phyloP scores from a whole-genome alignment of 2,113 vertebrate species.

The Nyctibius bracteatus region DNA sequence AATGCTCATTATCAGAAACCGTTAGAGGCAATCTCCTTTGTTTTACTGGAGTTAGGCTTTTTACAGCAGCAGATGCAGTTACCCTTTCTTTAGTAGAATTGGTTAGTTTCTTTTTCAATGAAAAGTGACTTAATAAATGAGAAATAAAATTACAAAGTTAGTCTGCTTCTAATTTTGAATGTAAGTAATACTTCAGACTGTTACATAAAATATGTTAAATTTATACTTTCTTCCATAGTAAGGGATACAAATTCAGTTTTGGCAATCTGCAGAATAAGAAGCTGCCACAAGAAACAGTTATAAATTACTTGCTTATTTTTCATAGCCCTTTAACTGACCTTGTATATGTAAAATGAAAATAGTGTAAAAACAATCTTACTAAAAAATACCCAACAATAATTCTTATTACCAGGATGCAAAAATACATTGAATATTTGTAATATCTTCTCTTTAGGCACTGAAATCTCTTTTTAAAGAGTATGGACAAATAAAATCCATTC shows the following conservation, averaged over 20 bases:
- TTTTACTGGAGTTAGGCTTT: neutral
- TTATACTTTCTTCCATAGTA: neutral
- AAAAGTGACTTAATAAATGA: neutral
- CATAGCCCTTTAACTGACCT: neutral
- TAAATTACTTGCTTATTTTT: neutral
- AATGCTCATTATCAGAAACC: neutral
- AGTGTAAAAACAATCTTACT: neutral
- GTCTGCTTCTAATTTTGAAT: neutral
- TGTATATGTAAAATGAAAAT: neutral
- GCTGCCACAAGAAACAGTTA: neutral
- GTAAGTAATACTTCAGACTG: neutral
- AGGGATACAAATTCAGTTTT: neutral
- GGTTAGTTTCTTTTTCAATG: neutral
- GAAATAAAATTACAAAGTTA: neutral
- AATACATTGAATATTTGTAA: neutral
- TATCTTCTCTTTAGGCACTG: constrained; percentile 75
- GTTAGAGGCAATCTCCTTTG: neutral
- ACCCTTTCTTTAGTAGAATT: neutral
- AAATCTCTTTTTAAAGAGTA: constrained; percentile 82
- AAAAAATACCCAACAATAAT: neutral
- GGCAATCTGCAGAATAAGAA: neutral
- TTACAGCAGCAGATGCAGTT: neutral
- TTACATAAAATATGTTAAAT: neutral
- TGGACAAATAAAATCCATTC: constrained; percentile 86
- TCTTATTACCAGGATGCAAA: neutral